These are phyloP conservation scores for Volucella inflata DNA, from an alignment of 2,888 invertebrate species.

Conservation along the genomic window DNA sequence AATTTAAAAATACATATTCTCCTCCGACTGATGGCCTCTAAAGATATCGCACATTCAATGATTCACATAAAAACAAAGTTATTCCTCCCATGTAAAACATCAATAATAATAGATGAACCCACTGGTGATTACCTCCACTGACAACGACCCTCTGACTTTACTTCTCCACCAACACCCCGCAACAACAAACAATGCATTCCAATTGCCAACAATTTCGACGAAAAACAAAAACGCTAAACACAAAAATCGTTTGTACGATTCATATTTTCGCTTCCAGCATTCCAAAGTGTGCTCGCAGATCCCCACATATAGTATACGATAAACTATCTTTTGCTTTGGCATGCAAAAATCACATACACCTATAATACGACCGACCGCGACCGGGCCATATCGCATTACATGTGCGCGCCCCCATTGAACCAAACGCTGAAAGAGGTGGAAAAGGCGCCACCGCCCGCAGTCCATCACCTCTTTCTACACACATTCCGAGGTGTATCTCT, in stretches of 20 bases:
- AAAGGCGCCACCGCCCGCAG: constrained; percentile 18
- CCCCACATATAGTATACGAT: constrained; percentile 59
- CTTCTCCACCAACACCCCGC: not conserved
- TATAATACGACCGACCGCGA: constrained; percentile 11
- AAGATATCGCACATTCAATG: constrained; percentile 11
- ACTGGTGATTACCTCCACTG: not conserved
- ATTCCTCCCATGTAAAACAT: constrained; percentile 9
- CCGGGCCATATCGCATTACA: constrained; percentile 35
- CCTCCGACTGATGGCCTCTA: constrained; percentile 20
- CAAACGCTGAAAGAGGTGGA: constrained; percentile 35
- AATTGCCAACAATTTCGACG: constrained; percentile 34
- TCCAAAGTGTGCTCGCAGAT: constrained; percentile 70
- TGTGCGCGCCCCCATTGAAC: constrained; percentile 11
- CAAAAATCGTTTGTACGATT: constrained; percentile 30
- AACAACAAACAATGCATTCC: constrained; percentile 35
- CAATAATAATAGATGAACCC: constrained; percentile 38
- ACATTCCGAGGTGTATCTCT: constrained; percentile 70
- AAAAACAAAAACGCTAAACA: not conserved
- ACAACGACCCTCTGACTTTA: not conserved
- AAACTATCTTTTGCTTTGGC: constrained; percentile 53
- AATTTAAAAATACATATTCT: not conserved
- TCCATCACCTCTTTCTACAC: constrained; percentile 33
- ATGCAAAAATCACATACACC: constrained; percentile 59
- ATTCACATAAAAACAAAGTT: not conserved
- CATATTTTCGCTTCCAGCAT: constrained; percentile 69